Evolutionary conservation across 2,888 invertebrate genomes (phyloP), one percentile per base, ranked within the genome.

Genomic region (Prosapia bicincta): DNA sequence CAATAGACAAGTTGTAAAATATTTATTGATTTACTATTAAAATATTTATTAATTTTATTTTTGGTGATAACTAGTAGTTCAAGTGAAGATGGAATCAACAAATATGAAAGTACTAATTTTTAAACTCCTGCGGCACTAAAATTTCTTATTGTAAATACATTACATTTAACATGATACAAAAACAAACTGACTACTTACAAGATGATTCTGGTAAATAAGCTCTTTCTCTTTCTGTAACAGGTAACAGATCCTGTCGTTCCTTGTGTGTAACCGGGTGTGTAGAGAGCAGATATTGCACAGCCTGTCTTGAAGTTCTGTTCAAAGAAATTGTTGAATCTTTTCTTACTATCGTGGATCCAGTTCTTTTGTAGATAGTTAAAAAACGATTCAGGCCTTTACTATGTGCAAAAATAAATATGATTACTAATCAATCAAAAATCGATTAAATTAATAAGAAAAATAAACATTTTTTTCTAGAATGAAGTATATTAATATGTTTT

Each of bases 171-270:
- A n/a, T n/a, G n/a, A n/a, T n/a, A n/a, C n/a, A n/a, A n/a, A n/a
- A n/a, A n/a, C n/a, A n/a, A n/a, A n/a, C n/a, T n/a, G n/a, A 25
- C 1, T n/a, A 67, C 75, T 75, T 28, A 76, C 76, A 25, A 0
- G 74, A 73, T 66, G 66, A 28, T n/a, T 73, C 76, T 26, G 76
- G 76, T 3, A 73, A 38, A 65, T 67, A 73, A n/a, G 72, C 66
- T 3, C 76, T 65, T 23, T 76, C 76, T 20, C 73, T 54, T 82
- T 93, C 92, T 0, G 89, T 89, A 43, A 89, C 89, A 23, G 90
- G 90, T 77, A 89, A 87, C 30, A 93, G 85, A 79, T 93, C 93
- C 81, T 92, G 90, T 73, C 90, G 88, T 85, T 93, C 93, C 79
- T 88, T 88, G 77, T 87, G 88, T 3, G 91, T 91, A 66, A 93